phyloP scores from a whole-genome alignment of 2,797 vertebrate species.

The Enteromius argenteus region DNA sequence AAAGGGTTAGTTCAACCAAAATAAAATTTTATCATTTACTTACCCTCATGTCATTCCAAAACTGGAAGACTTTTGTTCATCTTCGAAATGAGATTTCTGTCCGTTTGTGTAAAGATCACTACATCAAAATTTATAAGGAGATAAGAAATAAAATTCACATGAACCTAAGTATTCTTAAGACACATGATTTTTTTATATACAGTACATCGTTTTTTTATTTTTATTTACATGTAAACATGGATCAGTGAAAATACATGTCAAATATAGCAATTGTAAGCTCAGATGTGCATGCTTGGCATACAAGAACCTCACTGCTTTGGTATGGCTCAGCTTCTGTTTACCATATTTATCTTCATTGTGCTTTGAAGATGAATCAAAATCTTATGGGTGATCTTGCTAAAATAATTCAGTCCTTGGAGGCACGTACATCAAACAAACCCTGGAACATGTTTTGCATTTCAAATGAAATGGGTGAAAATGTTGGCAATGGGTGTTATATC shows the following conservation, averaged over 20 bases:
- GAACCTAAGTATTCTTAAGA: not conserved
- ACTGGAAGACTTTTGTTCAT: not conserved
- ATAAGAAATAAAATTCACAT: not conserved
- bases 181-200: no score
- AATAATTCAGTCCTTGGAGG: not conserved
- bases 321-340: not conserved
- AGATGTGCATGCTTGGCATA: not conserved
- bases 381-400: not conserved
- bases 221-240: not conserved
- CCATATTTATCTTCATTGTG: not conserved
- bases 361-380: conserved; percentile 3
- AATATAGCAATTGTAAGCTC: not conserved
- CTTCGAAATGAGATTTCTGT: not conserved
- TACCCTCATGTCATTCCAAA: not conserved
- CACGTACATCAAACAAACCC: not conserved
- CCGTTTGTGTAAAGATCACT: not conserved
- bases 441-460: not conserved
- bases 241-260: not conserved
- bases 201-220: not conserved
- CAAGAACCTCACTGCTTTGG: not conserved
- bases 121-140: not conserved
- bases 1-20: conserved; percentile 4
- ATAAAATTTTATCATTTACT: not conserved
- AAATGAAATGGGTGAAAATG: not conserved
- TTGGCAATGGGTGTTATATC: not conserved